phyloP scores from a whole-genome alignment of 2,797 vertebrate species.

The Sibirionetta formosa region DNA sequence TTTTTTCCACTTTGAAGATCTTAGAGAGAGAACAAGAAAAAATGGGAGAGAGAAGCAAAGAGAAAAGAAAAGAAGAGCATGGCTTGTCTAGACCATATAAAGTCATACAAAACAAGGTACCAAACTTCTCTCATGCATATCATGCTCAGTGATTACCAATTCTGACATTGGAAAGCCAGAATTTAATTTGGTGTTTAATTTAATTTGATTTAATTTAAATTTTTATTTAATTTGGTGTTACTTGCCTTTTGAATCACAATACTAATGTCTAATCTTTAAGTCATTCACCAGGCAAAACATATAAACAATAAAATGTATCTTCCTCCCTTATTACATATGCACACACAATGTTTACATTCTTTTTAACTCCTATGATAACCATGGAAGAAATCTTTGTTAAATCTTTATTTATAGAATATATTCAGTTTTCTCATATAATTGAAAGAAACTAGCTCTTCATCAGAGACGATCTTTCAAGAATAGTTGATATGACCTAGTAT shows the following conservation, averaged over 20 bases:
- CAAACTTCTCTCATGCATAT: neutral
- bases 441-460: neutral
- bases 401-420: neutral
- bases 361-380: neutral
- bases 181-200: no score
- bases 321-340: fast-evolving
- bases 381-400: neutral
- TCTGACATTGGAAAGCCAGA: neutral
- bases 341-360: fast-evolving
- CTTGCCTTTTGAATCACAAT: neutral
- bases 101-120: neutral
- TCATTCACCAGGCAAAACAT: neutral
- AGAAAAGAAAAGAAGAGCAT: neutral
- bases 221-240: neutral
- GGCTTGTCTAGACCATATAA: neutral
- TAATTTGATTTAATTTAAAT: no score
- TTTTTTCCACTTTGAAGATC: neutral
- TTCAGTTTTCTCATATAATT: neutral
- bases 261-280: neutral
- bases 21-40: neutral
- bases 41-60: neutral
- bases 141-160: fast-evolving
- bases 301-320: neutral
- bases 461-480: neutral
- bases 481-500: neutral